Evolutionary conservation across 2,888 invertebrate genomes (phyloP), one percentile per base, ranked within the genome.

Genomic region (Octodonta nipae): DNA sequence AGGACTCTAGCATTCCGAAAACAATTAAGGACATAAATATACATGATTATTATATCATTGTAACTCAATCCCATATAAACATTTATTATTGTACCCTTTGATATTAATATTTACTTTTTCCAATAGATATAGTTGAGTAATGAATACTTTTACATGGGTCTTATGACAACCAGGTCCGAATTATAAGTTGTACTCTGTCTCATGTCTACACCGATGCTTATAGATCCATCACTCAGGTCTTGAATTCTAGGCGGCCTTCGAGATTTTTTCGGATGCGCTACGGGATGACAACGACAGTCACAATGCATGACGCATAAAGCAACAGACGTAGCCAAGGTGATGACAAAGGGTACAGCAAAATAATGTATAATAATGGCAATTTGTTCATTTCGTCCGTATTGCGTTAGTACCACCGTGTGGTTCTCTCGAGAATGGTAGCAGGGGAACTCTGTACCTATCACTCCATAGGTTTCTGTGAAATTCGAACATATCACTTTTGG

Each of bases 281-380:
- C 79, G 68, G 45, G 78, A 68, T 49, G 78, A 70, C 64, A 83
- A 45, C 77, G 71, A 63, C 85, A 86, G 62, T 86, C 85, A 62
- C 86, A 87, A 61, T 86, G 85, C 73, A 85, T 73, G 36, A 85
- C 78, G 63, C 86, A 87, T 37, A 86, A 69, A 15, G 82, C 83
- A 45, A 85, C 77, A 35, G 85, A 85, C 43, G 86, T 84, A 50
- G 84, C 79, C 45, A 84, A 70, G 33, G 86, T 84, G 53, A 86
- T 72, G 52, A 83, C 79, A 63, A 87, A 75, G 40, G 86, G 86
- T 49, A 85, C 74, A 35, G 80, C 84, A 63, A 86, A 75, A 59
- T 80, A 86, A 61, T 86, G 74, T 45, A 85, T 78, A 51, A 86
- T 85, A 45, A 79, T 75, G 38, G 79, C 75, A 46, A 84, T 76